phyloP scores from a whole-genome alignment of 2,113 vertebrate species.

The Tetraodon nigroviridis region DNA sequence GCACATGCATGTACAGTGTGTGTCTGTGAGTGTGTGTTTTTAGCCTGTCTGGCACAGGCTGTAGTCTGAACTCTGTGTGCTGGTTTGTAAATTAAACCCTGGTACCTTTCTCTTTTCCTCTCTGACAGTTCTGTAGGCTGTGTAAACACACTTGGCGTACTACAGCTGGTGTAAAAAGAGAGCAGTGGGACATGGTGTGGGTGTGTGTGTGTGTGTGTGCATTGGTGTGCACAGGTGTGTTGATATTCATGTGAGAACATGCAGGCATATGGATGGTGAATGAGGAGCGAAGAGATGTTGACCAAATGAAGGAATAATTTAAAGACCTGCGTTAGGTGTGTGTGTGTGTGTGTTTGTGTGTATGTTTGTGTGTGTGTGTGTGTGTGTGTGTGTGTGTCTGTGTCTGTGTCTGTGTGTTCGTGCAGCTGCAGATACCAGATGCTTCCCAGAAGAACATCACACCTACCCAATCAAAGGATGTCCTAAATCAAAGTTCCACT shows the following conservation, averaged over 20 bases:
- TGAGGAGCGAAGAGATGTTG: no score
- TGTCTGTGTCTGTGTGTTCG: conserved; percentile 15
- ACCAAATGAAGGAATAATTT: conserved; percentile 9
- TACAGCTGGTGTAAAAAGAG: conserved; percentile 55
- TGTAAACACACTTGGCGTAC: conserved; percentile 62
- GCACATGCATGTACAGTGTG: no score
- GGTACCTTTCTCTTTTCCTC: conserved; percentile 9
- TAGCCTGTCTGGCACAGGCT: no score
- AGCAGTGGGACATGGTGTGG: conserved; percentile 48
- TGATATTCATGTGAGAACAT: conserved; percentile 47
- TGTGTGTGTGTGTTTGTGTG: conserved; percentile 18
- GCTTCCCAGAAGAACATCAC: conserved; percentile 43
- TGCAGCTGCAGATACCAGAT: conserved; percentile 40
- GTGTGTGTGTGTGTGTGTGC: conserved; percentile 29
- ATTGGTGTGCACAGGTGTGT: conserved; percentile 39
- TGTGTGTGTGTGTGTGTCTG: conserved; percentile 19
- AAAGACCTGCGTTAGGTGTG: conserved; percentile 58
- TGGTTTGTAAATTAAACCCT: conserved; percentile 2
- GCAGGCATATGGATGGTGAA: conserved; percentile 26
- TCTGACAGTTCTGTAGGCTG: conserved; percentile 45
- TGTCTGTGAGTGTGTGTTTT: no score
- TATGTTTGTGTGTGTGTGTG: conserved; percentile 6
- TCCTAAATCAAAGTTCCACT: conserved; percentile 57
- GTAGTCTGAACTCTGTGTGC: no score
- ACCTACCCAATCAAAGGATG: conserved; percentile 59